Base-by-base conservation (phyloP, 2,888 invertebrate species). In the Alviniconcha strummeri region DNA sequence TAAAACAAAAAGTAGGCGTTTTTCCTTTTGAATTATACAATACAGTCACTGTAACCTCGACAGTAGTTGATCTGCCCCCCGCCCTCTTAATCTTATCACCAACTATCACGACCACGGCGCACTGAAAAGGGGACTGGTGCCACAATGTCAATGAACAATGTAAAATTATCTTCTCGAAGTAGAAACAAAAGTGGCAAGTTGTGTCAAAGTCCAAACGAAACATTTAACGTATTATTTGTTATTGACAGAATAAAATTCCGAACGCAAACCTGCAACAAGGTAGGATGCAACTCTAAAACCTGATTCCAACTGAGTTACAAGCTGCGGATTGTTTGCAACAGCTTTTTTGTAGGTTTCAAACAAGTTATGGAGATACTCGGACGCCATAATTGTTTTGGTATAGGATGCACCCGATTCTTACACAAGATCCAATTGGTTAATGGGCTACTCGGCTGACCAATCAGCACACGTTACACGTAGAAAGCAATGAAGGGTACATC, bases 271-370 rank as follows among this genome's bases (percentile, higher is more conserved):
- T 88, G 91, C 91, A 82, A 91, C 88, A 36, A 90, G 83, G 87
- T 91, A 92, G 4, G 92, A 92, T 8, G 90, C 78, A 52, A 92
- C 86, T 85, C 90, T 85, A 67, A 90, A 89, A 56, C 88, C 88
- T 17, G 91, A 88, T 86, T 92, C 92, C 72, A 91, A 84, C 86
- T 91, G 91, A 52, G 89, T 88, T 19, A 91, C 89, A 11, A 89
- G 88, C 54, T 91, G 89, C 0, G 91, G 90, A 80, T 91, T 90
- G 76, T 88, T 89, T 78, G 88, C 86, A 19, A 92, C 90, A 55
- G 86, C 85, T 81, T 89, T 88, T 83, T 88, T 87, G 81, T 92
- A 92, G 54, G 88, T 87, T 52, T 88, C 86, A 79, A 86, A 88
- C 19, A 87, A 83, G 75, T 85, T 87, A 82, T 85, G 84, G 54